Evolutionary conservation across 2,888 invertebrate species (phyloP), one percentile per base, ranked within the genome.

Genomic region (Melipona beecheii): DNA sequence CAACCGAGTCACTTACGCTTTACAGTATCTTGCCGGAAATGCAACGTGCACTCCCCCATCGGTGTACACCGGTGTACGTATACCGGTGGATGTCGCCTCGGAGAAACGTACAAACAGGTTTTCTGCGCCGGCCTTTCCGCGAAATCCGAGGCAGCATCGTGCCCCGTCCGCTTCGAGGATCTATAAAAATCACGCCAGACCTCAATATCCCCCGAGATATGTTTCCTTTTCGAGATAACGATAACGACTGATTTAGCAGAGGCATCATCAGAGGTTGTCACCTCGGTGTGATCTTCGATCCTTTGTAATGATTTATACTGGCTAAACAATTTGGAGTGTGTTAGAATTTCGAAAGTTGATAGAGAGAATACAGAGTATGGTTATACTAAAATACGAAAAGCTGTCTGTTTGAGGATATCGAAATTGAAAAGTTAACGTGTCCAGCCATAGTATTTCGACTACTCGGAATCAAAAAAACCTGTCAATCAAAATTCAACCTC

Each of bases 41-140:
- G 85, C 78, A 81, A 74, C 82, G 77, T 43, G 58, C 78, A 5
- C 78, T 68, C 43, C 9, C 68, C 64, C 24, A 49, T 73, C 24
- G 54, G 56, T 24, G 60, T 52, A 15, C 11, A 52, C 78, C 24
- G 54, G 56, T 24, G 65, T 68, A 50, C 60, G 65, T 64, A 52
- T 54, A 54, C 70, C 65, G 77, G 66, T 75, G 83, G 78, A 82
- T 56, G 69, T 80, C 85, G 76, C 65, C 66, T 56, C 73, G 31
- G 58, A 70, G 76, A 81, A 76, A 81, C 78, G 82, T 78, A 86
- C 75, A 86, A 86, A 86, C 86, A 85, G 85, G 86, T 86, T 86
- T 86, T 85, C 84, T 82, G 73, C 43, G 76, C 73, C 56, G 64
- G 74, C 60, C 78, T 78, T 85, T 79, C 82, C 68, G 75, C 75